phyloP scores from a whole-genome alignment of 2,797 vertebrate genomes.

The Arremon aurantiirostris region DNA sequence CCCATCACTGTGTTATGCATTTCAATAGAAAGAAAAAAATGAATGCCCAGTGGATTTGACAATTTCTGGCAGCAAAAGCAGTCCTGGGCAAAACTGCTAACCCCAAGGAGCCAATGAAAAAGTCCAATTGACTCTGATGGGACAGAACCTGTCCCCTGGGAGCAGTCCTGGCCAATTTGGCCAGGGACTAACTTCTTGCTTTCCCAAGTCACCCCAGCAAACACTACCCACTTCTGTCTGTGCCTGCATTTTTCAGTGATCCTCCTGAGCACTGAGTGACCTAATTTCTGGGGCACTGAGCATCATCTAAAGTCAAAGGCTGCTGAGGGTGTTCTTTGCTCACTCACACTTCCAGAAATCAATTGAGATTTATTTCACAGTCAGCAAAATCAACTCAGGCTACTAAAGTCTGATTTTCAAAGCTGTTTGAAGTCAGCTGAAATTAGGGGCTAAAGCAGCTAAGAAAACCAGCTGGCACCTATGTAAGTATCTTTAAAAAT shows the following conservation, averaged over 20 bases:
- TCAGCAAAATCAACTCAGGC: conserved; percentile 48
- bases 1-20: neutral
- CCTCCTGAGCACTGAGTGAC: conserved; percentile 30
- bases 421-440: conserved; percentile 37
- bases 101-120: conserved; percentile 19
- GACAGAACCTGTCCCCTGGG: conserved; percentile 6
- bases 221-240: conserved; percentile 36
- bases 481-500: conserved; percentile 24
- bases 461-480: conserved; percentile 12
- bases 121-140: conserved; percentile 8
- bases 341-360: conserved; percentile 52
- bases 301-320: conserved; percentile 50
- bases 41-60: neutral
- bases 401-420: conserved; percentile 30
- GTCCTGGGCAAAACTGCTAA: conserved; percentile 9
- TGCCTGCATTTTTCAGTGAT: conserved; percentile 32
- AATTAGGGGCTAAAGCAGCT: conserved; percentile 5
- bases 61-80: conserved; percentile 8
- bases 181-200: conserved; percentile 8
- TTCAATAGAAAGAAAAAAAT: conserved; percentile 18
- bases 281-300: conserved; percentile 52
- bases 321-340: conserved; percentile 45
- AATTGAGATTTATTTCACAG: conserved; percentile 49
- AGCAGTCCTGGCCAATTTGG: conserved; percentile 37
- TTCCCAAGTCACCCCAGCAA: conserved; percentile 10